Percentiles rank a stretch among this genome's conserved stretches.
Conservation (phyloP, 2,797 vertebrate genomes). For the Acrocephalus scirpaceus region DNA sequence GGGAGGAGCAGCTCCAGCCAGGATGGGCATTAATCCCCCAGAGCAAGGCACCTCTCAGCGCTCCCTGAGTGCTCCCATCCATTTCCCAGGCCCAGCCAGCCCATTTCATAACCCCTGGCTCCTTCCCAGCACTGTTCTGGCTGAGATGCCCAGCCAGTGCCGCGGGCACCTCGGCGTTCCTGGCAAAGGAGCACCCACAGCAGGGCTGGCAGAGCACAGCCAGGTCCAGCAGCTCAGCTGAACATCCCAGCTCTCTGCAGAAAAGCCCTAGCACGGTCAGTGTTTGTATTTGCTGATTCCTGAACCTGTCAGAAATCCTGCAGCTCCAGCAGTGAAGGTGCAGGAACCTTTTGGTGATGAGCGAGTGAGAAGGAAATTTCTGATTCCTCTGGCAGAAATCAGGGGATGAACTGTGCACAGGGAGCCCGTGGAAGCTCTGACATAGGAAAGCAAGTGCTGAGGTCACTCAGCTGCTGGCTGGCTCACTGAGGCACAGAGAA, state of each 20-base stretch:
- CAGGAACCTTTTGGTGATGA: neutral
- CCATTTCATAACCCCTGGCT: neutral
- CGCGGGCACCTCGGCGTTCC: rapidly evolving
- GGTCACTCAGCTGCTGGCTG: neutral
- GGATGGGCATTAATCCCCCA: constrained; percentile 36
- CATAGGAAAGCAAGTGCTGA: neutral
- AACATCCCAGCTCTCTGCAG: neutral
- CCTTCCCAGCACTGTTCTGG: neutral
- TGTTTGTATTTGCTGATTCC: neutral
- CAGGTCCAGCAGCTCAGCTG: neutral
- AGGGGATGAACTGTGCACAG: neutral
- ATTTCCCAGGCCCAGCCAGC: neutral
- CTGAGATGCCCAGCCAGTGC: neutral
- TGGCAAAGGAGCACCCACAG: rapidly evolving
- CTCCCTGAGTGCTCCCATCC: neutral
- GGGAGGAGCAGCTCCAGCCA: constrained; percentile 63
- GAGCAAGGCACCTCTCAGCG: constrained; percentile 15
- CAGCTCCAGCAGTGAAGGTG: rapidly evolving
- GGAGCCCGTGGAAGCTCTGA: neutral
- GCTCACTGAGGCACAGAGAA: constrained; percentile 37
- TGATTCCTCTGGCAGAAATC: neutral
- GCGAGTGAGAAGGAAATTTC: neutral
- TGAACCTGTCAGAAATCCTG: neutral
- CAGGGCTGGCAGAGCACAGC: neutral
- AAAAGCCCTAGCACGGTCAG: neutral